Evolutionary conservation across 2,797 vertebrate genomes (phyloP), one percentile per base, ranked within the genome.

Genomic region (Pseudochromis fuscus): DNA sequence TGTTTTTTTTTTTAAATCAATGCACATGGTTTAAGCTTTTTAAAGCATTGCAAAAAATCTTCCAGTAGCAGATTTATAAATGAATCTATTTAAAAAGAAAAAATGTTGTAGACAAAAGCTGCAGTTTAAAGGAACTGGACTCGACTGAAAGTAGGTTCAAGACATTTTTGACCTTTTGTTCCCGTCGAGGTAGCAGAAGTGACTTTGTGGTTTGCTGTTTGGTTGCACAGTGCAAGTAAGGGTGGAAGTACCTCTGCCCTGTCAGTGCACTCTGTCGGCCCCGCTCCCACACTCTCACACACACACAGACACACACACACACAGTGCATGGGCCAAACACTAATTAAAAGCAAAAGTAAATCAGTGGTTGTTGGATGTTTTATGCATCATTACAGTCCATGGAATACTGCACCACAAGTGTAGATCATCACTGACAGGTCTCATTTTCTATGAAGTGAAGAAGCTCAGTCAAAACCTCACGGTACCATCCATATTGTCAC

Each of bases 311-410:
- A 48, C 40, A 66, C 60, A 60, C 25, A 66, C 31, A 52, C 31
- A 57, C 9, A 24, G 15, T 51, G 23, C 9, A 59, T 18, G 30
- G 35, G 82, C 84, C 86, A 87, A 83, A 71, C 79, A 77, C 64
- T 88, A 88, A 91, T 91, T 90, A 90, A 88, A 90, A 90, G 78
- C 85, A 85, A 90, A 88, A 86, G 85, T 82, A 89, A 88, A 89
- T 89, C 82, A 87, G 89, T 81, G 88, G 86, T 84, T 73, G 42
- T 87, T 86, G 86, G 83, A 89, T 91, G 87, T 88, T 91, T 89
- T 83, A 77, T 81, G 82, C 86, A 74, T 89, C 86, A 87, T 90
- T 89, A 83, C 85, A 87, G 85, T 87, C 85, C 73, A 59, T 80
- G 84, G 84, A 86, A 79, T 67, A 60, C 55, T 58, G 52, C 59